phyloP scores from a whole-genome alignment of 2,113 vertebrate genomes.

The Sapayoa aenigma region DNA sequence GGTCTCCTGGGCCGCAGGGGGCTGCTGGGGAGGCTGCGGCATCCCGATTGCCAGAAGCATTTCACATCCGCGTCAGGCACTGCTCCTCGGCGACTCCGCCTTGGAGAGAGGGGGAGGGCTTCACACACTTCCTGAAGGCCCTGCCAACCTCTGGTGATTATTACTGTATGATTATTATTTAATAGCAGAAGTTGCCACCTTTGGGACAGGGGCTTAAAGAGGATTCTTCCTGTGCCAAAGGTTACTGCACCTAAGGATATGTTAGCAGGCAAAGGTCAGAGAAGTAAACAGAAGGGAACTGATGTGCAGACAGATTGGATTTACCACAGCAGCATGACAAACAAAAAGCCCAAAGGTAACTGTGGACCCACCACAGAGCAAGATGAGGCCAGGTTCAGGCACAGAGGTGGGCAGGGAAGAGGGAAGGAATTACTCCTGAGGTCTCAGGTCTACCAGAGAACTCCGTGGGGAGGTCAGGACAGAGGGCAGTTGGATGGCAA shows the following conservation, averaged over 20 bases:
- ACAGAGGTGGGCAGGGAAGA: neutral
- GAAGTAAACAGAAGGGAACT: neutral
- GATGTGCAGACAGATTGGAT: neutral
- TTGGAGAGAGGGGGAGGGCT: neutral
- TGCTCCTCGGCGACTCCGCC: neutral
- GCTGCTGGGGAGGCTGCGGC: constrained; percentile 22
- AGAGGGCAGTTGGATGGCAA: neutral
- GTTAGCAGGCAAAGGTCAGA: neutral
- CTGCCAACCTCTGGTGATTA: neutral
- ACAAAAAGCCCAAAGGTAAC: neutral
- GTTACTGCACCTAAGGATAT: neutral
- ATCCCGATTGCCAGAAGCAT: neutral
- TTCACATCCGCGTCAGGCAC: neutral
- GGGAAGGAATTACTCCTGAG: neutral
- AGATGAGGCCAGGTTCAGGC: neutral
- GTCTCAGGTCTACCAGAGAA: neutral
- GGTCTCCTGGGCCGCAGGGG: constrained; percentile 39
- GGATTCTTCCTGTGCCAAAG: neutral
- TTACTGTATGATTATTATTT: neutral
- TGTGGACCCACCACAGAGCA: neutral
- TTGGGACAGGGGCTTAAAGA: neutral
- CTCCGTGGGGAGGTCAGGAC: neutral
- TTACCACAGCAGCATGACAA: neutral
- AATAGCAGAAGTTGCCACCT: neutral
- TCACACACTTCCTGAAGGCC: neutral